Base-by-base conservation (phyloP, 2,888 invertebrate species). In the Caenorhabditis angaria region DNA sequence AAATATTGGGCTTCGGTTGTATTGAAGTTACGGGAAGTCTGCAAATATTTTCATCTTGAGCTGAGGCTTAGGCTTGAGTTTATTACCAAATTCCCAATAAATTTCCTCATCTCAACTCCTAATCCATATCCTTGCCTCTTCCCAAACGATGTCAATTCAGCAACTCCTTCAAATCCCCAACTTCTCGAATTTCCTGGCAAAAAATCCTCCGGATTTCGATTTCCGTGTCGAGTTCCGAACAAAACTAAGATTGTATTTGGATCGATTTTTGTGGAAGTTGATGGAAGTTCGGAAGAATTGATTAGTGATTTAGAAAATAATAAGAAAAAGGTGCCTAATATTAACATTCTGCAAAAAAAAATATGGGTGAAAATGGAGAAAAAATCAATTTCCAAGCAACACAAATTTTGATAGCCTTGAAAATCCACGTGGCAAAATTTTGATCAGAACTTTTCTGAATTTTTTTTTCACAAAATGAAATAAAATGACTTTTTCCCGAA, bases 91-190 rank as follows among this genome's bases (percentile, higher is more conserved):
- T 70, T 56, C 10, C 77, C 78, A 10, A 77, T 65, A 60, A 82
- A 82, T 48, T 62, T 54, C 18, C 82, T 65, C 22, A 82, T 28
- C 48, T 74, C 81, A 27, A 65, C 62, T n/a, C 82, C 82, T 14
- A 82, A 61, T 24, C 81, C 81, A 53, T 68, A 73, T 27, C 71
- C 80, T 65, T 82, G 81, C 51, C 77, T 59, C 54, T 82, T 82
- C 25, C 82, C 82, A 59, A 76, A 72, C 78, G 77, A 54, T 53
- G 81, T 72, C 76, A 71, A 62, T 35, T 82, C 82, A n/a, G 68
- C 64, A 24, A 57, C 68, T 57, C 82, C 82, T 67, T 82, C 82
- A 22, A 69, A 28, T 60, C 82, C 82, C 82, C 82, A 82, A n/a
- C 65, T 65, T 56, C 69, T 51, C n/a, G 74, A 69, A 53, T 76